Conservation (phyloP, 2,113 vertebrate species). For the Gymnobelideus leadbeateri region DNA sequence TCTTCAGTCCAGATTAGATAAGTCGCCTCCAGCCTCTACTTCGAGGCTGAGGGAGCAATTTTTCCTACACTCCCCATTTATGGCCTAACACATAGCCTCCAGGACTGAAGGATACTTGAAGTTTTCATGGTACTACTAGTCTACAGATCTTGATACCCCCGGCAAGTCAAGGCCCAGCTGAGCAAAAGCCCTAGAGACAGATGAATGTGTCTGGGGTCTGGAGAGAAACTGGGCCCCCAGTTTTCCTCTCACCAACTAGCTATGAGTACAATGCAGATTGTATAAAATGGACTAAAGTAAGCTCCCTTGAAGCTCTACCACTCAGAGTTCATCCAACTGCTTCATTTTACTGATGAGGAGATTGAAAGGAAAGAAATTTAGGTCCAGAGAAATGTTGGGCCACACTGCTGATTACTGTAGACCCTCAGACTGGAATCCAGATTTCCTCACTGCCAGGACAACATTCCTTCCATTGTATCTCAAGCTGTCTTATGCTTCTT, state of each 20-base stretch:
- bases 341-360: neutral
- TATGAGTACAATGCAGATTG: neutral
- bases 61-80: neutral
- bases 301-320: neutral
- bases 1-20: slow-evolving; percentile 21
- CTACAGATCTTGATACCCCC: neutral
- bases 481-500: neutral
- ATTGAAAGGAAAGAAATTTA: neutral
- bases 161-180: neutral
- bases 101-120: neutral
- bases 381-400: too few relatives aligned
- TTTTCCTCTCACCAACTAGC: neutral
- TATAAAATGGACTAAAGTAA: neutral
- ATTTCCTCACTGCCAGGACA: neutral
- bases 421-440: neutral
- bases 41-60: neutral
- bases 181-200: neutral
- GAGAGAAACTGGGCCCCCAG: neutral
- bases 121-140: neutral
- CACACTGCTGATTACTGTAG: neutral
- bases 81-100: neutral
- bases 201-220: neutral
- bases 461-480: neutral
- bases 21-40: neutral
- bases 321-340: neutral